These are phyloP conservation scores for Xiphophorus birchmanni DNA, from an alignment of 2,797 vertebrate species.

Conservation along the genomic window DNA sequence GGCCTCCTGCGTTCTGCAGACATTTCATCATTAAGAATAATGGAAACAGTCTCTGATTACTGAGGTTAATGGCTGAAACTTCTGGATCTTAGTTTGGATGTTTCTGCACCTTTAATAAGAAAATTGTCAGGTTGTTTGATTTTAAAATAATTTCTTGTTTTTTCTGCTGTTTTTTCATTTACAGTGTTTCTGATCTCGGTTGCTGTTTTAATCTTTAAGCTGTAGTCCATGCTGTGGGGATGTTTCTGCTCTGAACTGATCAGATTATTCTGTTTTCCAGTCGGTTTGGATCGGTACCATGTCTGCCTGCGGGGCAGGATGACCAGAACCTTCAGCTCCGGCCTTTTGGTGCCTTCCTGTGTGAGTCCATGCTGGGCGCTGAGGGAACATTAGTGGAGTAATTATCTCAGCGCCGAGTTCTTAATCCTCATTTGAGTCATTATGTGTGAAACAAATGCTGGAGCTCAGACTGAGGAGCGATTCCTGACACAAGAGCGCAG, in stretches of 20 bases:
- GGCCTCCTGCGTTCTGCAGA: neutral
- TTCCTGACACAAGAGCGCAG: conserved; percentile 62
- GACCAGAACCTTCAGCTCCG: conserved; percentile 3
- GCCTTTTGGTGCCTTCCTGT: conserved; percentile 41
- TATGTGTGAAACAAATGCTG: conserved; percentile 66
- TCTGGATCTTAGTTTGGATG: neutral
- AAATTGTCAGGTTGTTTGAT: neutral
- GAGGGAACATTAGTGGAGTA: conserved; percentile 56
- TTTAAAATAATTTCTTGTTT: neutral
- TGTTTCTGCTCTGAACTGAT: neutral
- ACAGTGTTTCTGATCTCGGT: too few relatives aligned
- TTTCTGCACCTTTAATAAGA: neutral
- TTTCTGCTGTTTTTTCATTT: neutral
- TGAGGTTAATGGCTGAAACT: neutral
- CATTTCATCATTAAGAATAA: neutral
- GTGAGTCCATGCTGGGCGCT: conserved; percentile 36
- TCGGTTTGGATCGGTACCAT: neutral
- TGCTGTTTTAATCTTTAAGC: neutral
- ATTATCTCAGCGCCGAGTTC: conserved; percentile 65
- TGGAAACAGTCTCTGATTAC: neutral
- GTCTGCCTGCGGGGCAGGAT: neutral
- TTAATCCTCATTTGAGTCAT: conserved; percentile 71
- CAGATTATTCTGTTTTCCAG: neutral
- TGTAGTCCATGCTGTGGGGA: neutral
- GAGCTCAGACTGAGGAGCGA: conserved; percentile 63